Evolutionary conservation across 1,140 invertebrate species (phyloP).

Genomic region (Drosophila lacteicornis): DNA sequence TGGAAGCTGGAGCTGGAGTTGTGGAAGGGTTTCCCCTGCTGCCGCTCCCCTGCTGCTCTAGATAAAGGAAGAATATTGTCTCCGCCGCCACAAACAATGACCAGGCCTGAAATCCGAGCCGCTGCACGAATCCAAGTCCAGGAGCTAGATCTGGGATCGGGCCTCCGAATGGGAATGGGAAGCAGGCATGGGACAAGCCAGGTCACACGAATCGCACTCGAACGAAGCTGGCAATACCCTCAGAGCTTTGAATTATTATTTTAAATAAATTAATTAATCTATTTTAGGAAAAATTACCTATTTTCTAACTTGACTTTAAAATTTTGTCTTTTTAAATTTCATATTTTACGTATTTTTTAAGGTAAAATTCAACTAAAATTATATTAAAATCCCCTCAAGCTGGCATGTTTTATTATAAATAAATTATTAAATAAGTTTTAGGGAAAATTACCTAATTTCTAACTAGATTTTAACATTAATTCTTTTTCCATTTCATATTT

Average conservation of each 20-base stretch:
- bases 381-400: too few relatives aligned
- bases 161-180: background rate
- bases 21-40: conserved; percentile 5
- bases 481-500: too few relatives aligned
- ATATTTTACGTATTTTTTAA: too few relatives aligned
- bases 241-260: too few relatives aligned
- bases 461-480: too few relatives aligned
- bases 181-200: background rate
- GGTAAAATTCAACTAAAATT: too few relatives aligned
- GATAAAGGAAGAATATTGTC: conserved; percentile 51
- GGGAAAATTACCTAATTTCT: too few relatives aligned
- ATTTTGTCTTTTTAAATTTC: too few relatives aligned
- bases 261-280: too few relatives aligned
- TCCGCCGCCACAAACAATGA: conserved; percentile 37
- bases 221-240: conserved; percentile 18
- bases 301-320: background rate
- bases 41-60: conserved; percentile 20
- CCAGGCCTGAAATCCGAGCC: conserved; percentile 56
- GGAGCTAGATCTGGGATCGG: conserved; percentile 23
- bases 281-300: too few relatives aligned
- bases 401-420: too few relatives aligned
- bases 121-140: conserved; percentile 46
- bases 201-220: conserved; percentile 25
- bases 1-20: background rate
- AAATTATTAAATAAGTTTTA: too few relatives aligned